These are phyloP conservation scores for Drosophila nasuta DNA, from an alignment of 1,140 invertebrate genomes.

Conservation along the genomic window DNA sequence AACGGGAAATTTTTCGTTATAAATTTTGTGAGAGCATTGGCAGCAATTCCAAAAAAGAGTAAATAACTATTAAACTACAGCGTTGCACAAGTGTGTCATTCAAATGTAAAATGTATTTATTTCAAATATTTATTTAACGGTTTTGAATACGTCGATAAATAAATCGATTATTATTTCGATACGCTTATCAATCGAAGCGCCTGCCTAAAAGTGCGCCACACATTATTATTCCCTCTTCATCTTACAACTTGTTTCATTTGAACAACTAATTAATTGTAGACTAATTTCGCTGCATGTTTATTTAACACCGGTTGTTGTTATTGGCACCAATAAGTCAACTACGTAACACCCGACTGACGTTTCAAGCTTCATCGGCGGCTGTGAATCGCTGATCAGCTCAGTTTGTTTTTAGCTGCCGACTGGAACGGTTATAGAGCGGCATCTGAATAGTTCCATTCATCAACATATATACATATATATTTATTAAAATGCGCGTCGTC, in stretches of 20 bases:
- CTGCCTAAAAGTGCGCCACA: constrained; percentile 31
- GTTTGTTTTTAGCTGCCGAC: constrained; percentile 22
- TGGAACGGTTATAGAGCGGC: constrained; percentile 35
- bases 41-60: not conserved
- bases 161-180: constrained; percentile 11
- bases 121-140: not conserved
- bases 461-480: not conserved
- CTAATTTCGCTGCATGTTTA: constrained; percentile 14
- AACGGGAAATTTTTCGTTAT: not conserved
- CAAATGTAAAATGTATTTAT: not conserved
- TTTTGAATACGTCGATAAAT: not conserved
- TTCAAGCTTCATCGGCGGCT: constrained; percentile 1
- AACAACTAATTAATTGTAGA: constrained; percentile 5
- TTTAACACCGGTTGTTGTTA: constrained; percentile 22
- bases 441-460: constrained; percentile 10
- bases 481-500: constrained; percentile 48
- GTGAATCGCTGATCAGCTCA: constrained; percentile 4
- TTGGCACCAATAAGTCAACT: not conserved
- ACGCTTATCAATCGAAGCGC: not conserved
- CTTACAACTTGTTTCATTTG: constrained; percentile 10
- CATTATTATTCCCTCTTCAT: not conserved
- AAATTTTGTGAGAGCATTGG: not conserved
- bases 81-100: too few relatives aligned
- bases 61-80: too few relatives aligned
- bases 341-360: constrained; percentile 6